Conservation (phyloP, 2,113 vertebrate genomes). For the Phyllostomus hastatus region DNA sequence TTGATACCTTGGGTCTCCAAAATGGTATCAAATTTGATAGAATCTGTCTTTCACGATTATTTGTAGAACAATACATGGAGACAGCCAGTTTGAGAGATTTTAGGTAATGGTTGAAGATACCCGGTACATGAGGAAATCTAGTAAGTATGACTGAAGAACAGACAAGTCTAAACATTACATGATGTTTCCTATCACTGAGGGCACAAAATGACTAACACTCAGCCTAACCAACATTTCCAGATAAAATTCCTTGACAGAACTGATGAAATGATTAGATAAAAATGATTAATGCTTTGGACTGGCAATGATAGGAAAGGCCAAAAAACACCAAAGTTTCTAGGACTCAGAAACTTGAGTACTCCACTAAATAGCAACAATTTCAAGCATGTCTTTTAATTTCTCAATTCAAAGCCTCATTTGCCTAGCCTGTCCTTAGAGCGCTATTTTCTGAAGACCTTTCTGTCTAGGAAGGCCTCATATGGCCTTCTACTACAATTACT, state of each 20-base stretch:
- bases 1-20: background rate
- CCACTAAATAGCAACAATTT: background rate
- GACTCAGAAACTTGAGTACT: background rate
- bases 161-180: background rate
- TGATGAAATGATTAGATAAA: background rate
- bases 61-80: background rate
- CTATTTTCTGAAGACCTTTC: slow-evolving; percentile 9
- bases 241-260: background rate
- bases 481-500: background rate
- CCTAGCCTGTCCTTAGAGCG: background rate
- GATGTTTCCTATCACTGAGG: background rate
- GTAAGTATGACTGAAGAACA: background rate
- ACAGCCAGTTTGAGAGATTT: background rate
- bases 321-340: background rate
- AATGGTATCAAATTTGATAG: background rate
- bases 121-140: background rate
- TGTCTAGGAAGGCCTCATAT: background rate
- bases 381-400: background rate
- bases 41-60: background rate
- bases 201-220: background rate
- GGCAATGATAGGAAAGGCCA: background rate
- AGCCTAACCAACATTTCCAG: background rate
- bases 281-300: background rate
- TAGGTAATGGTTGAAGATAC: background rate
- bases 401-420: background rate